Conservation (phyloP, 1,140 invertebrate genomes). For the Bombus superbus region DNA sequence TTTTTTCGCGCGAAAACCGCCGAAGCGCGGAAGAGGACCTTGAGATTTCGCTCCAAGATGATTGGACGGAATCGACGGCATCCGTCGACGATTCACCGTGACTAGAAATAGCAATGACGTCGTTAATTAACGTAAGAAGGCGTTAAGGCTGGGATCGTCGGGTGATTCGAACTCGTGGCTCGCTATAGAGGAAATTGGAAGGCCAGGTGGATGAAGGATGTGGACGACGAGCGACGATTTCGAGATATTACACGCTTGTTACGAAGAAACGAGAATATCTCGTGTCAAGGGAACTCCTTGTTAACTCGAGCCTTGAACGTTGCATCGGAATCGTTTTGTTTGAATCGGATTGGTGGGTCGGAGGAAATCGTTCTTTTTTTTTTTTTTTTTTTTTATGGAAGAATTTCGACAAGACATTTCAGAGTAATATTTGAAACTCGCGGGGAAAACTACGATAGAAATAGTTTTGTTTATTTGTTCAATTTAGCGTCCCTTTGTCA, state of each 20-base stretch:
- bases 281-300: slow-evolving; percentile 17
- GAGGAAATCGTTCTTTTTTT: not conserved
- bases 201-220: not conserved
- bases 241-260: not conserved
- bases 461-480: not conserved
- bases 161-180: not conserved
- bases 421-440: not conserved
- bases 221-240: slow-evolving; percentile 3
- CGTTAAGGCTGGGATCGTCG: not conserved
- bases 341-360: too few species aligned
- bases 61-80: slow-evolving; percentile 1
- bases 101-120: slow-evolving; percentile 41
- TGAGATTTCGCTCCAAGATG: slow-evolving; percentile 10
- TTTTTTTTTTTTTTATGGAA: not conserved
- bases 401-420: not conserved
- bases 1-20: slow-evolving; percentile 39
- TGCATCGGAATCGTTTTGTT: not conserved
- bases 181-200: slow-evolving; percentile 18
- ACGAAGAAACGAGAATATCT: slow-evolving; percentile 20
- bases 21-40: slow-evolving; percentile 21
- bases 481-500: not conserved
- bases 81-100: slow-evolving; percentile 12
- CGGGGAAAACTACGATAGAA: not conserved
- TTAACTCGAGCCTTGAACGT: not conserved
- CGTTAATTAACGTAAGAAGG: slow-evolving; percentile 41